Evolutionary conservation across 1,140 invertebrate species (phyloP).

Genomic region (Caenorhabditis remanei): DNA sequence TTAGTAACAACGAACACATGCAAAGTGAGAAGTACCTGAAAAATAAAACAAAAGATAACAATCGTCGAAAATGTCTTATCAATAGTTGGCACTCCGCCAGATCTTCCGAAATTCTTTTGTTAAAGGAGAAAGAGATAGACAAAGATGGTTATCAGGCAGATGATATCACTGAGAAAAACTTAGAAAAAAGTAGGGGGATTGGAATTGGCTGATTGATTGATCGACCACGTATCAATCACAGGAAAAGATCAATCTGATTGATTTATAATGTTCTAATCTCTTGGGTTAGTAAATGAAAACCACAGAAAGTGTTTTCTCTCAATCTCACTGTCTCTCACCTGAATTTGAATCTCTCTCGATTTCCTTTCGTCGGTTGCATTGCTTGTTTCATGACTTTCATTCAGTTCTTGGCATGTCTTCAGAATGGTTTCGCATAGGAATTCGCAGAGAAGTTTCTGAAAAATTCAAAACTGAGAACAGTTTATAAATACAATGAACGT

Average conservation of each 20-base stretch:
- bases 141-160: neutral
- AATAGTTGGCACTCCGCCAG: conserved; percentile 14
- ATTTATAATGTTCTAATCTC: neutral
- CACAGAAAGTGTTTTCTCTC: neutral
- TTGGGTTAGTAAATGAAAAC: neutral
- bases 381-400: neutral
- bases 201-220: neutral
- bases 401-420: conserved; percentile 40
- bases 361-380: neutral
- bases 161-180: neutral
- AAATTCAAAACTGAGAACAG: neutral
- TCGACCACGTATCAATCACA: neutral
- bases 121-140: neutral
- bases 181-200: neutral
- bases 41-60: neutral
- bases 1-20: conserved; percentile 26
- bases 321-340: neutral
- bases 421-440: conserved; percentile 29
- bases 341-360: conserved; percentile 19
- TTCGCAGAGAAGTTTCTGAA: conserved; percentile 35
- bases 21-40: conserved; percentile 38
- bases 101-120: neutral
- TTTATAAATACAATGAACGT: neutral
- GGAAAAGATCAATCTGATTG: neutral
- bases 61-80: neutral